Evolutionary conservation across 2,113 vertebrate genomes (phyloP).

Genomic region (Furnarius figulus): DNA sequence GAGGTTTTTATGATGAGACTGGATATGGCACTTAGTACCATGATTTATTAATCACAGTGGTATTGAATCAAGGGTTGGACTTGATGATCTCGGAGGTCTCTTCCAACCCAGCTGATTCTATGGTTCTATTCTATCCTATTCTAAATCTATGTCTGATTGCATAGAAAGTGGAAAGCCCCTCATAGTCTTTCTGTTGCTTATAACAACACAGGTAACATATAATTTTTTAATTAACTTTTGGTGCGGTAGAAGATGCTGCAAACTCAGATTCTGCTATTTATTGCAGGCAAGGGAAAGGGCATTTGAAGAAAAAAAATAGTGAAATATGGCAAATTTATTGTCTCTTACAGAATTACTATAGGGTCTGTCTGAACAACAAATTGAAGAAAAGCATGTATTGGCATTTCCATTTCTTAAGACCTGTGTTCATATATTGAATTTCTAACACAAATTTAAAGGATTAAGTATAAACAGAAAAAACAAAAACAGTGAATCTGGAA

Average conservation of each 20-base stretch:
- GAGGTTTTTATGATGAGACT: too few relatives aligned
- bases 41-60: too few relatives aligned
- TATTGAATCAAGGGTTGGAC: too few relatives aligned
- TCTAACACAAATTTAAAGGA: not conserved
- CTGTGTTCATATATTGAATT: not conserved
- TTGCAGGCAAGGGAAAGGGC: not conserved
- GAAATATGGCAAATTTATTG: not conserved
- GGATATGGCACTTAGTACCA: too few relatives aligned
- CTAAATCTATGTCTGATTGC: slow-evolving; percentile 20
- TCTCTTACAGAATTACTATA: not conserved
- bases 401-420: not conserved
- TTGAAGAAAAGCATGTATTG: not conserved
- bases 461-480: not conserved
- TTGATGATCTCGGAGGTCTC: too few relatives aligned
- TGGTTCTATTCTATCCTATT: not conserved
- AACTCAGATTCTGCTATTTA: not conserved
- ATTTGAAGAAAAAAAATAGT: not conserved
- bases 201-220: slow-evolving; percentile 10
- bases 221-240: slow-evolving; percentile 43
- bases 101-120: too few relatives aligned
- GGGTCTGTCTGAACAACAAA: not conserved
- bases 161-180: not conserved
- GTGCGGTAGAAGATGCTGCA: not conserved
- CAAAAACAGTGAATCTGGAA: not conserved
- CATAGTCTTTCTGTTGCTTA: not conserved